Base-by-base conservation (phyloP, 1,140 invertebrate genomes). In the Drosophila leontia region DNA sequence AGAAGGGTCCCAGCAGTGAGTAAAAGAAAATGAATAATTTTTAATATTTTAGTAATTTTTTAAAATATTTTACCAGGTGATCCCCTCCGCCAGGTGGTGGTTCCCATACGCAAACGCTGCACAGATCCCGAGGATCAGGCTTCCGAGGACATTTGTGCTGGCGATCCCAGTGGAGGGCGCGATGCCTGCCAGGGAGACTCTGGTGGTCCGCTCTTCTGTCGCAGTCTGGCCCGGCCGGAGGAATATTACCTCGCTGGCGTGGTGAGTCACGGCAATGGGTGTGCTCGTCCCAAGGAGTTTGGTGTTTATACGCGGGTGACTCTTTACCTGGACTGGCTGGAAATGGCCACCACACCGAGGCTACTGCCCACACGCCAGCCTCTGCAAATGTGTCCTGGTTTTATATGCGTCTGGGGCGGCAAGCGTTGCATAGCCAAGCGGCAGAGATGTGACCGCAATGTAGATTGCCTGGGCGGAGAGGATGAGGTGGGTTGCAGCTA, bases 151-250 rank as follows among this genome's bases (percentile, higher is more conserved):
- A 95, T 98, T 55, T 97, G 97, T 92, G 97, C 97, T 4, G 97
- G 97, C 0, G 94, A 95, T 62, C 70, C 90, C 4, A 94, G 95
- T 92, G 97, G 97, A 23, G 96, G 96, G 3, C 95, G 94, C 84
- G 97, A 98, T 93, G 95, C 97, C 5, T 98, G 97, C 84, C 96
- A 97, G 78, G 93, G 96, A 32, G 96, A 97, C 76, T 97, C 96
- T 72, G 96, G 96, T 23, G 96, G 97, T 12, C 96, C 96, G 29
- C 94, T 97, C 26, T 94, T 97, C 84, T 97, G 96, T 92, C 94
- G 94, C 86, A 95, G 95, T 91, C 94, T 95, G 11, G 91, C 93
- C 11, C 93, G 94, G 74, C 82, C 93, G 0, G 93, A 94, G 51
- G 94, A 96, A 77, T 96, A 95, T 95, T 96, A 96, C 80, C 91